Base-by-base conservation (phyloP, 1,140 invertebrate genomes). In the Ostrea denselamellosa region DNA sequence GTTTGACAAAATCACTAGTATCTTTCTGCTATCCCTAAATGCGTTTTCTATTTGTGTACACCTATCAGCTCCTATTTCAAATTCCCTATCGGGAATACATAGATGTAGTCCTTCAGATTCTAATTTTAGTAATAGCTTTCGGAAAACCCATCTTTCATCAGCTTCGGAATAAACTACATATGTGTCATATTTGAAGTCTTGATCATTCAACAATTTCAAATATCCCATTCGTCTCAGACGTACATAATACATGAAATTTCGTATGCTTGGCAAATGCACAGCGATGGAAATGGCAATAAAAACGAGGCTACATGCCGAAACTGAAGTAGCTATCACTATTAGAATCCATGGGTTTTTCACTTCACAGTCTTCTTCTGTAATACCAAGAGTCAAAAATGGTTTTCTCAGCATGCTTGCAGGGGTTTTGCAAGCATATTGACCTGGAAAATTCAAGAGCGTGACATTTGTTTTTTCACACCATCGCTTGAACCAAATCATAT, bases 1-100 rank as follows among this genome's bases (percentile, higher is more conserved):
- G 22, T 87, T 87, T 44, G 86, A 87, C 82, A 87, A 83, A 12
- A 87, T 58, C 44, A 87, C 83, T 1, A 87, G 7, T 14, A 87
- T 34, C 54, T 87, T 85, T 17, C n/a, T 82, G 51, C 86, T 83
- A 54, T 71, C 65, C 53, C 56, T 56, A 82, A 87, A 84, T 19
- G 68, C 62, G 25, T 84, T 54, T 85, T 84, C 86, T 54, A 87
- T 87, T 52, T 87, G 62, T 28, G 51, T 82, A 8, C 58, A 58
- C 19, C 54, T 34, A 54, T 82, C n/a, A 19, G 83, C 83, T 17
- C 86, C 86, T 0, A 85, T 58, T 14, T 85, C 86, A 77, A 87
- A 87, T 44, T 87, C 86, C 19, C 86, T 68, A 17, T 85, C 56
- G 14, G 65, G 58, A 7, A 87, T 85, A 62, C 86, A 87, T 34